Percentiles rank a stretch among this genome's conserved stretches.
These are phyloP conservation scores for Cinclus mexicanus DNA, from an alignment of 2,113 vertebrate genomes.

Conservation along the genomic window DNA sequence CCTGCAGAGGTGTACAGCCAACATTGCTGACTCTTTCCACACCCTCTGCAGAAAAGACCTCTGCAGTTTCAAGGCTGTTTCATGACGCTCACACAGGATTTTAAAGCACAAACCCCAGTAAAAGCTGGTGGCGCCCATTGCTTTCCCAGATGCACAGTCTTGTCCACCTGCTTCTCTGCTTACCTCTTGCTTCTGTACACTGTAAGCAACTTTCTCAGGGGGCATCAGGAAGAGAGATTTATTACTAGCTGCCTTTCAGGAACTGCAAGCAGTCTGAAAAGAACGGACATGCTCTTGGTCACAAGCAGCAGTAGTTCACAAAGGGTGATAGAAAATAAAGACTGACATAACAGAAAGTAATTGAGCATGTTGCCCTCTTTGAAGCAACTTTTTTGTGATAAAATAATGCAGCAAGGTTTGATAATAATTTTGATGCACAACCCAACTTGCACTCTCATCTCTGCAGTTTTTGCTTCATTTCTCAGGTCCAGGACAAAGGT, in stretches of 20 bases:
- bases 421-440: not conserved
- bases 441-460: not conserved
- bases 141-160: fast-evolving
- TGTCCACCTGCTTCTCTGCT: not conserved
- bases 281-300: not conserved
- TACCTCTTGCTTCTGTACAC: not conserved
- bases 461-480: not conserved
- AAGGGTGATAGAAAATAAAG: not conserved
- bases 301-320: not conserved
- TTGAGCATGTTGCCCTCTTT: not conserved
- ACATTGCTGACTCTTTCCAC: not conserved
- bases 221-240: not conserved
- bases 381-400: not conserved
- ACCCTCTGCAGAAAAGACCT: not conserved
- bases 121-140: not conserved
- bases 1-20: not conserved
- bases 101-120: not conserved
- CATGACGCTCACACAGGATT: not conserved
- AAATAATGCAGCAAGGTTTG: not conserved
- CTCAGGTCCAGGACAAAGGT: not conserved
- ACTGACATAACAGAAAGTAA: not conserved
- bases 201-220: not conserved
- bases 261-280: not conserved
- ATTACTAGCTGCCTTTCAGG: not conserved
- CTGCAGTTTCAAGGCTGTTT: not conserved